Evolutionary conservation across 2,888 invertebrate genomes (phyloP).

Genomic region (Nasonovia ribisnigri): DNA sequence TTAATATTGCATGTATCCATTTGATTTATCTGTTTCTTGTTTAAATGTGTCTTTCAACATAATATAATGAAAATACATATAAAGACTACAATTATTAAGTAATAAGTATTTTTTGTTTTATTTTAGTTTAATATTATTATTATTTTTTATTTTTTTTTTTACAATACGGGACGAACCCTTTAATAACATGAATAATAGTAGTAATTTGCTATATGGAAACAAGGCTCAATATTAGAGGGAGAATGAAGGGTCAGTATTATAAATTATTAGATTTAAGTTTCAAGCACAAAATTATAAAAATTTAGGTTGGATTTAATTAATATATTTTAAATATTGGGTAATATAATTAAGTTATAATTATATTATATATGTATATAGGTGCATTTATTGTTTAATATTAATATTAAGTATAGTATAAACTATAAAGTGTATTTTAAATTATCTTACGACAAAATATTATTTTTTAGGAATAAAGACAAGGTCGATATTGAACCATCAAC

Average conservation of each 20-base stretch:
- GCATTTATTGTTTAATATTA: neutral
- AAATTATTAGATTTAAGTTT: neutral
- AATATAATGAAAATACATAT: neutral
- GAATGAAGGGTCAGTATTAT: too few relatives aligned
- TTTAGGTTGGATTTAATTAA: neutral
- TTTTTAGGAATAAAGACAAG: constrained; percentile 45
- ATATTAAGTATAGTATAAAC: neutral
- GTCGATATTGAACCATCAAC: constrained; percentile 78
- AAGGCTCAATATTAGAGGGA: too few relatives aligned
- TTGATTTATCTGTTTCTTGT: neutral
- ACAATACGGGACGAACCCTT: too few relatives aligned
- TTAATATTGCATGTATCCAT: neutral
- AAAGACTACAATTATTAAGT: neutral
- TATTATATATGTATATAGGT: neutral
- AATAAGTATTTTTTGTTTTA: neutral
- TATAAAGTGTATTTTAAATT: neutral
- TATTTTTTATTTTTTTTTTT: too few relatives aligned
- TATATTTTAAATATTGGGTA: neutral
- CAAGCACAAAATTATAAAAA: neutral
- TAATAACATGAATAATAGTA: too few relatives aligned
- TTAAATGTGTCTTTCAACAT: neutral
- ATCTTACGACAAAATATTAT: neutral
- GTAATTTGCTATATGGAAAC: too few relatives aligned
- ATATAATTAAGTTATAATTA: neutral
- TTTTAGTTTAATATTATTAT: neutral